Percentiles rank a stretch among this genome's conserved stretches.
Conservation (phyloP, 2,113 vertebrate genomes). For the Poeciliopsis occidentalis region DNA sequence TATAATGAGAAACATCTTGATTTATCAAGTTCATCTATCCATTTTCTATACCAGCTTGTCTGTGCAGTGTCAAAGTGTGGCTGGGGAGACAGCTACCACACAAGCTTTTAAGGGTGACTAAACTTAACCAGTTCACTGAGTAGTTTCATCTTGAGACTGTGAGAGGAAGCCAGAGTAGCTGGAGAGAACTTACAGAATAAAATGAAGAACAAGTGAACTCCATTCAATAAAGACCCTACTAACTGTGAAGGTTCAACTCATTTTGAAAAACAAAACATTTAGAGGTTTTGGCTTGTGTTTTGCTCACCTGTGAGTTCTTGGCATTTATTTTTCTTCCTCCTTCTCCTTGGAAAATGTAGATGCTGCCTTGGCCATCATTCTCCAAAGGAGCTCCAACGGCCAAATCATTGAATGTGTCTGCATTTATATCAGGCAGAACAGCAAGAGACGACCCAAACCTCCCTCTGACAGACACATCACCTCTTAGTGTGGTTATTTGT, state of each 20-base stretch:
- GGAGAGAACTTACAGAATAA: too few relatives aligned
- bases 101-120: too few relatives aligned
- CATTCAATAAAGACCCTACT: neutral
- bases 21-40: neutral
- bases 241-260: neutral
- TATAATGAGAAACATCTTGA: neutral
- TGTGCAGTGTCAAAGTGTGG: too few relatives aligned
- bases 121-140: too few relatives aligned
- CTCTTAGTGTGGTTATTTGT: constrained; percentile 44
- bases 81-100: too few relatives aligned
- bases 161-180: too few relatives aligned
- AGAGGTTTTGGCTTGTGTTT: neutral
- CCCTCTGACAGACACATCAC: constrained; percentile 50
- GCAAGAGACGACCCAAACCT: constrained; percentile 79
- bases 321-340: constrained; percentile 33
- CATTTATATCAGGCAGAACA: constrained; percentile 72
- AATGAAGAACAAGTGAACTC: too few relatives aligned
- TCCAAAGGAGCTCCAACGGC: constrained; percentile 81
- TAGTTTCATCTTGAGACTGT: too few relatives aligned
- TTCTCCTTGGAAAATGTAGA: constrained; percentile 78
- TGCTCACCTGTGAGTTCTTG: constrained; percentile 72
- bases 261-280: neutral
- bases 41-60: too few relatives aligned
- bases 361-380: constrained; percentile 71
- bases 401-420: constrained; percentile 69